These are phyloP conservation scores for Daktulosphaira vitifoliae DNA, from an alignment of 1,140 invertebrate genomes.

Conservation along the genomic window DNA sequence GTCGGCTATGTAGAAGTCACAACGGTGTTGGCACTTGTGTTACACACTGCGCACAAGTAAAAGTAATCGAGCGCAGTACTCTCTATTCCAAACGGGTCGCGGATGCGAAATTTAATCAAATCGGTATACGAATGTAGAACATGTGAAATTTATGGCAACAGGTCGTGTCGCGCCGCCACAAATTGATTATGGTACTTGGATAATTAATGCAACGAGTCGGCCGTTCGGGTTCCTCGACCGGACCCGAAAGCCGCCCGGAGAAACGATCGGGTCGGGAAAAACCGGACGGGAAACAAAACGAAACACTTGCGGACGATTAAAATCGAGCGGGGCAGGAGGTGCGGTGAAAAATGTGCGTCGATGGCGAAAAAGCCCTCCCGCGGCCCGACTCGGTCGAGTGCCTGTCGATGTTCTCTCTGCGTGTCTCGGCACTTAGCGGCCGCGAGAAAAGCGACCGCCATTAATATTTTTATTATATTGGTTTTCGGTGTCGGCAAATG, in stretches of 20 bases:
- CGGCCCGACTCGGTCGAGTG: conserved; percentile 10
- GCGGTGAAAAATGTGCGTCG: too few relatives aligned
- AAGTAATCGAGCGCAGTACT: too few relatives aligned
- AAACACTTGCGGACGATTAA: too few relatives aligned
- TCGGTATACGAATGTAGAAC: too few relatives aligned
- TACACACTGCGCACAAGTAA: too few relatives aligned
- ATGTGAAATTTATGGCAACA: conserved; percentile 31
- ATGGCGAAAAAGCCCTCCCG: conserved; percentile 14
- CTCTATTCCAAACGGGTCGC: too few relatives aligned
- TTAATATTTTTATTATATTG: conserved; percentile 29
- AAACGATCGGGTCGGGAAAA: not conserved
- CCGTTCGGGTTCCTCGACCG: not conserved
- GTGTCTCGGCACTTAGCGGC: conserved; percentile 15
- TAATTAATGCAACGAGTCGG: not conserved
- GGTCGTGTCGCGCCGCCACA: not conserved
- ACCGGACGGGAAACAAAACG: too few relatives aligned
- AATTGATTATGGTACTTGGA: not conserved
- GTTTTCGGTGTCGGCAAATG: conserved; percentile 13
- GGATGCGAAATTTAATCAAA: too few relatives aligned
- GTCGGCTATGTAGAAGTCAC: too few relatives aligned
- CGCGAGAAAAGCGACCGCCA: conserved; percentile 17
- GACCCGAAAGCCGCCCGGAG: not conserved
- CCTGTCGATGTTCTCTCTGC: conserved; percentile 27
- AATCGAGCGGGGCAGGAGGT: too few relatives aligned
- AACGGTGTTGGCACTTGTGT: too few relatives aligned